Evolutionary conservation across 2,797 vertebrate genomes (phyloP), one percentile per base, ranked within the genome.

Genomic region (Leptodactylus fallax): DNA sequence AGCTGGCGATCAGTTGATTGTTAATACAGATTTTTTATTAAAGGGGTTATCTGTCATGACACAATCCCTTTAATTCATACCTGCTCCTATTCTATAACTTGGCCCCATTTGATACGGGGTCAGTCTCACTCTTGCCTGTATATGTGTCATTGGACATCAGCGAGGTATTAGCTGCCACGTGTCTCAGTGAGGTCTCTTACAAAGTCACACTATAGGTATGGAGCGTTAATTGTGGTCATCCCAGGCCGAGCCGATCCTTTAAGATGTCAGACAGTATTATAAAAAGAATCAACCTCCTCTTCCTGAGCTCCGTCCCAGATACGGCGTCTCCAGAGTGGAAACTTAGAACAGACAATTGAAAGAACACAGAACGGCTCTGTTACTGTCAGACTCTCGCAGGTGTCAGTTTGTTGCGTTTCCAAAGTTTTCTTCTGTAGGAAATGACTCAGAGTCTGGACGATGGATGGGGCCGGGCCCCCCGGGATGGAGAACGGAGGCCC

Each of bases 381-480:
- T 63, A 60, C 80, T 27, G 71, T 27, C n/a, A 83, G 53, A 67
- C 65, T 47, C 27, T 77, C 60, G 84, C 88, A 86, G 88, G 88
- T 86, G 84, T 69, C 53, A 21, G 72, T 25, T 61, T 47, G 56
- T 25, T 27, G n/a, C 21, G 76, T 13, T 23, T 88, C 87, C 77
- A 56, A 61, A 71, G 83, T 80, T n/a, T 36, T 85, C 56, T 71
- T 76, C 36, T 23, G 67, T 89, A 89, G 88, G 88, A 89, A 89
- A 86, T 89, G 88, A 89, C 79, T 89, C 88, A n/a, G 53, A 79
- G 88, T 86, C 88, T 89, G 88, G 88, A 79, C 36, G 19, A 81
- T 60, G 80, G 79, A 81, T 71, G 72, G 79, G 79, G 16, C 47
- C 49, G 55, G 74, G n/a, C 71, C 47, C 60, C 61, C 9, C 21